Evolutionary conservation across 2,888 invertebrate genomes (phyloP).

Genomic region (Azorinus chamasolen): DNA sequence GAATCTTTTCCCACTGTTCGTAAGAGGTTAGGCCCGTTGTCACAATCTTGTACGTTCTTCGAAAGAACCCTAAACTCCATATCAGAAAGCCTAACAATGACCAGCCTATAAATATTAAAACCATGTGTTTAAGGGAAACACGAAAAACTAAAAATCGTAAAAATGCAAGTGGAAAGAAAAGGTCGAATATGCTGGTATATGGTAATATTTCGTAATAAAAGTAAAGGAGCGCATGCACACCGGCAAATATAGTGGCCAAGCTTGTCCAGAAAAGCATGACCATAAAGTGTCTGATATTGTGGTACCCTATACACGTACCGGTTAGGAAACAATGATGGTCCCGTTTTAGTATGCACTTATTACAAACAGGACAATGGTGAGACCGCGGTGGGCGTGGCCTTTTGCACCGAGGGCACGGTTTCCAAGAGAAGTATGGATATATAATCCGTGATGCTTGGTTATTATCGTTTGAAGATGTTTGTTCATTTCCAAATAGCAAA

Average conservation of each 20-base stretch:
- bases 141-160: constrained; percentile 71
- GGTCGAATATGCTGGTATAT: constrained; percentile 67
- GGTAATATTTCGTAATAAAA: constrained; percentile 46
- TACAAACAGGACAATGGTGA: constrained; percentile 83
- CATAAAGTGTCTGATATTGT: constrained; percentile 82
- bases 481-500: constrained; percentile 49
- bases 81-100: constrained; percentile 72
- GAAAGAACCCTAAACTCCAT: constrained; percentile 71
- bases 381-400: constrained; percentile 81
- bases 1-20: constrained; percentile 76
- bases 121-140: constrained; percentile 42
- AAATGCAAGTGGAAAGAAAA: constrained; percentile 73
- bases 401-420: constrained; percentile 79
- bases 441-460: constrained; percentile 55
- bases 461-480: constrained; percentile 23
- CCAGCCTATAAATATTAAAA: constrained; percentile 71
- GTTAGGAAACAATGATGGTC: constrained; percentile 85
- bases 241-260: constrained; percentile 70
- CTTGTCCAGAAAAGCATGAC: constrained; percentile 80
- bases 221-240: constrained; percentile 57
- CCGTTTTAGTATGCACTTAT: constrained; percentile 82
- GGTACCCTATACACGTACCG: constrained; percentile 81
- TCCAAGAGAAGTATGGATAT: constrained; percentile 84
- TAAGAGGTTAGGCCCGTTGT: constrained; percentile 77
- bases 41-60: constrained; percentile 65